A percentile compares a stretch with the other conserved stretches of the same genome.
Evolutionary conservation across 1,140 invertebrate species (phyloP).

Genomic region (Brachionus angularis): DNA sequence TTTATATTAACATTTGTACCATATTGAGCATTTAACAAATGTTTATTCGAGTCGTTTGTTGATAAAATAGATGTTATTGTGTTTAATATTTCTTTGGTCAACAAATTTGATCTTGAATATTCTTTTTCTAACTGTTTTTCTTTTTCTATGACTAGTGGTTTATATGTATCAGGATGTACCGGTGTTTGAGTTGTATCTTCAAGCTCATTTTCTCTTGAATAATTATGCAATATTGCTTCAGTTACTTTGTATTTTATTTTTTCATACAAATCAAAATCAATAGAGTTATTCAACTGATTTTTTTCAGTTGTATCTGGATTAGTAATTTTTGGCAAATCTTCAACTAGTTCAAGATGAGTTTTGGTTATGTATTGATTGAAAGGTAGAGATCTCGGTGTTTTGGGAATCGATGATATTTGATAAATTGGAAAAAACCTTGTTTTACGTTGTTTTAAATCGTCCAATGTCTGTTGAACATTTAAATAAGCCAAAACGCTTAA

Average conservation of each 20-base stretch:
- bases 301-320: not conserved
- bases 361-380: conserved; percentile 41
- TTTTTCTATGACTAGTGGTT: not conserved
- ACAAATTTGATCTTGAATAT: not conserved
- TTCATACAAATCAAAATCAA: conserved; percentile 23
- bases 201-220: not conserved
- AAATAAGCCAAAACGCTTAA: conserved; percentile 24
- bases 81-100: conserved; percentile 19
- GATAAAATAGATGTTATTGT: not conserved
- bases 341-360: conserved; percentile 1
- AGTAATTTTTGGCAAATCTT: not conserved
- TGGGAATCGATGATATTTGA: not conserved
- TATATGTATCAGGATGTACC: not conserved
- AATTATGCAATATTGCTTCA: conserved; percentile 23
- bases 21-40: conserved; percentile 22
- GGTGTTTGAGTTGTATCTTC: not conserved
- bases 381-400: not conserved
- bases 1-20: conserved; percentile 9
- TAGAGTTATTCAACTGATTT: no score
- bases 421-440: conserved; percentile 14
- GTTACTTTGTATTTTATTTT: not conserved
- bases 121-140: not conserved
- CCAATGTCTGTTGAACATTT: conserved; percentile 25
- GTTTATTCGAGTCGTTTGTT: not conserved
- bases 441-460: conserved; percentile 26